phyloP scores from a whole-genome alignment of 2,113 vertebrate genomes.

The Hippolais icterina region DNA sequence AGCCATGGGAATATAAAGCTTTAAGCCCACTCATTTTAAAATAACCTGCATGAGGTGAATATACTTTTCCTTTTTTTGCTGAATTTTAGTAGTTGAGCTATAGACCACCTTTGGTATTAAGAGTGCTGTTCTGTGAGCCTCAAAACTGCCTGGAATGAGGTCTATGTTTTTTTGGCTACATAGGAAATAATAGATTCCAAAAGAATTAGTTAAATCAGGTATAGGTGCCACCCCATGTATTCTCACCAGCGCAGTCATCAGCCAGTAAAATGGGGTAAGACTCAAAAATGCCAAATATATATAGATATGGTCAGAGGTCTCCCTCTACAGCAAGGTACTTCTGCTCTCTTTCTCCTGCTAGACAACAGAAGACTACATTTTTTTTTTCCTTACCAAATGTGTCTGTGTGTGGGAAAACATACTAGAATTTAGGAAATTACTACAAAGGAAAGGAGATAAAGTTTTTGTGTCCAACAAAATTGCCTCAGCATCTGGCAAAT shows the following conservation, averaged over 20 bases:
- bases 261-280: neutral
- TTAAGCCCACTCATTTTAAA: neutral
- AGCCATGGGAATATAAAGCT: neutral
- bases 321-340: neutral
- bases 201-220: neutral
- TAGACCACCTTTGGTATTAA: neutral
- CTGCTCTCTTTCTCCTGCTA: neutral
- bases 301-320: neutral
- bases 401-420: neutral
- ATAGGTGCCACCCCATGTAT: neutral
- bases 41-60: neutral
- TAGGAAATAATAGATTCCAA: neutral
- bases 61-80: neutral
- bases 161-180: neutral
- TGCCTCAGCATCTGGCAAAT: neutral
- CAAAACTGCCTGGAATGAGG: neutral
- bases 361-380: neutral
- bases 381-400: neutral
- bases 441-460: neutral
- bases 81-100: neutral
- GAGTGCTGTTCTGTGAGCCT: neutral
- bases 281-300: neutral
- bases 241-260: neutral
- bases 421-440: neutral
- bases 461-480: neutral